A percentile compares a stretch with the other conserved stretches of the same genome.
phyloP scores from a whole-genome alignment of 2,113 vertebrate genomes.

The Paedocypris sp. region DNA sequence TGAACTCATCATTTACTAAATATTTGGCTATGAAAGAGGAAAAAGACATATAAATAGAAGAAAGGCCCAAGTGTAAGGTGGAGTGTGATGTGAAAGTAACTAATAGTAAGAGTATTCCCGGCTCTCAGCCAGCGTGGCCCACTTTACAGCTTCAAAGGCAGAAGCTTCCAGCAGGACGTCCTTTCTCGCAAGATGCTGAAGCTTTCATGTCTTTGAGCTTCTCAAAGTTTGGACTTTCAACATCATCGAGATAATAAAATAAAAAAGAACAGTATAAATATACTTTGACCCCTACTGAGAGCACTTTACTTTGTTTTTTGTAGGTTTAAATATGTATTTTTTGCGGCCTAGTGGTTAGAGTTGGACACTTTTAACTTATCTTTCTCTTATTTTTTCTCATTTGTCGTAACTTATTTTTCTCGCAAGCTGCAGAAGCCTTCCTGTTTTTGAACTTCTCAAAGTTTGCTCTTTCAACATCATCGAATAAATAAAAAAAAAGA shows the following conservation, averaged over 20 bases:
- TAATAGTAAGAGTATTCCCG: constrained; percentile 48
- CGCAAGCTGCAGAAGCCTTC: constrained; percentile 36
- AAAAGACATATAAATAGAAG: constrained; percentile 47
- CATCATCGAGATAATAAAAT: constrained; percentile 3
- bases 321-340: background rate
- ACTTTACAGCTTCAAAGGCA: constrained; percentile 60
- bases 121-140: constrained; percentile 52
- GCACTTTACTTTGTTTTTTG: too few relatives aligned
- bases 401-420: too few relatives aligned
- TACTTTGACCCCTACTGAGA: constrained; percentile 4
- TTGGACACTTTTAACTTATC: too few relatives aligned
- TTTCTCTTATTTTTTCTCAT: too few relatives aligned
- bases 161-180: constrained; percentile 46
- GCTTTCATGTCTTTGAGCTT: constrained; percentile 36
- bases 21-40: constrained; percentile 48
- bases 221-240: constrained; percentile 8
- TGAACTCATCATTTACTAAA: constrained; percentile 28
- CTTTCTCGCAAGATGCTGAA: constrained; percentile 36
- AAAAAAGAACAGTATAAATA: constrained; percentile 16
- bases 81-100: constrained; percentile 34
- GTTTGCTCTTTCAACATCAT: background rate
- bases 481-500: constrained; percentile 18
- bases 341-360: too few relatives aligned
- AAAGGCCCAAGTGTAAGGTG: constrained; percentile 41
- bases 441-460: constrained; percentile 31